Evolutionary conservation across 2,113 vertebrate species (phyloP).

Genomic region (Apus apus): DNA sequence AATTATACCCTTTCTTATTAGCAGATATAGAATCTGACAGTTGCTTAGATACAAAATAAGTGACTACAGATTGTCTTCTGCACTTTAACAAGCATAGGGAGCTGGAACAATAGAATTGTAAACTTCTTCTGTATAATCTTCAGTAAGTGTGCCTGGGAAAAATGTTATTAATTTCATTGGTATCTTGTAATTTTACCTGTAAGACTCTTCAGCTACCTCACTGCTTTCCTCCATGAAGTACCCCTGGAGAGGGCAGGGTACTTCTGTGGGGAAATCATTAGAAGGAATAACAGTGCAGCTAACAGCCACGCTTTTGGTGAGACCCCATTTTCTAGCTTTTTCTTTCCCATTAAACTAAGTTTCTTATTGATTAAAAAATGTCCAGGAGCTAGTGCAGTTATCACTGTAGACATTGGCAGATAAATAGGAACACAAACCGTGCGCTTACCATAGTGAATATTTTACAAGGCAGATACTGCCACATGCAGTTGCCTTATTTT

Average conservation of each 20-base stretch:
- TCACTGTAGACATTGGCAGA: not conserved
- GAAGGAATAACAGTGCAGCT: not conserved
- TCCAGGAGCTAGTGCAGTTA: not conserved
- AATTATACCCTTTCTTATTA: conserved; percentile 85
- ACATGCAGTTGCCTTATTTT: not conserved
- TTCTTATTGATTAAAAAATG: not conserved
- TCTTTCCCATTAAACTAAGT: not conserved
- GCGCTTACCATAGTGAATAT: not conserved
- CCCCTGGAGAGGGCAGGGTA: not conserved
- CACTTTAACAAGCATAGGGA: conserved; percentile 63
- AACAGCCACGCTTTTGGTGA: not conserved
- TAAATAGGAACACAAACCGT: not conserved
- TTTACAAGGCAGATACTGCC: not conserved
- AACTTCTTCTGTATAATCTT: conserved; percentile 53
- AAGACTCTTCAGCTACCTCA: not conserved
- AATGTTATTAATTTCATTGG: conserved; percentile 36
- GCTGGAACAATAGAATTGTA: conserved; percentile 69
- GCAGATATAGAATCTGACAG: conserved; percentile 80
- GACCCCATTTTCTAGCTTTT: not conserved
- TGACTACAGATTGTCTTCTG: conserved; percentile 75
- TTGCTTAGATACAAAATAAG: conserved; percentile 87
- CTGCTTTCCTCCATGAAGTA: not conserved
- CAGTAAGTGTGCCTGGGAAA: conserved; percentile 43
- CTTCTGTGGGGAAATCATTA: not conserved
- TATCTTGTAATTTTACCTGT: conserved; percentile 39